Evolutionary conservation across 2,113 vertebrate genomes (phyloP), one percentile per base, ranked within the genome.

Genomic region (Heloderma charlesbogerti): DNA sequence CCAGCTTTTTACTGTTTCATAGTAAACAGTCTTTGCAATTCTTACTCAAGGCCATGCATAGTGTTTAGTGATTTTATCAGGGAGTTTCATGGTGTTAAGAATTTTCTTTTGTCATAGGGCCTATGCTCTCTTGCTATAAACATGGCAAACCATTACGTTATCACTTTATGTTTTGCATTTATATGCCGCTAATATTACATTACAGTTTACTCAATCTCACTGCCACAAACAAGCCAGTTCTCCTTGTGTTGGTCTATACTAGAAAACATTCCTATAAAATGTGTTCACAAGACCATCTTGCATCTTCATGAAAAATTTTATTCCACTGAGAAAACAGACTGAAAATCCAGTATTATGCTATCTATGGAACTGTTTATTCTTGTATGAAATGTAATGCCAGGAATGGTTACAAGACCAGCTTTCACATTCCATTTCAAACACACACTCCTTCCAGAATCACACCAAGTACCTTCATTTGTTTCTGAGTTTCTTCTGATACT

Each of bases 401-500:
- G n/a, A n/a, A n/a, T n/a, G n/a, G 9, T 57, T 27, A 27, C 51
- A 29, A 16, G 12, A 57, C 12, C 27, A 37, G 0, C 6, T 77
- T 60, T 40, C 25, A 27, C 31, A 40, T 43, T 60, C 6, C 9
- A 40, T 43, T 4, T 60, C 18, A 57, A 37, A 27, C 12, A 60
- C 27, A 51, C 43, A 20, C 18, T 6, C 43, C 85, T 69, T 77
- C 15, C 7, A 90, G 74, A 74, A 2, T 10, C 94, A 67, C 15
- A 29, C 15, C 18, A 90, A 81, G 74, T 95, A 99, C 99, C 98
- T 99, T 98, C 92, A 99, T 96, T 84, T 98, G 97, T 66, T 89
- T 98, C 79, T 98, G 98, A 0, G 89, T 91, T 94, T 99, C 98
- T 74, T 98, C 98, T 81, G 96, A 96, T 4, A 96, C 66, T 93